phyloP scores from a whole-genome alignment of 1,140 invertebrate genomes.

The Augochlora pura region DNA sequence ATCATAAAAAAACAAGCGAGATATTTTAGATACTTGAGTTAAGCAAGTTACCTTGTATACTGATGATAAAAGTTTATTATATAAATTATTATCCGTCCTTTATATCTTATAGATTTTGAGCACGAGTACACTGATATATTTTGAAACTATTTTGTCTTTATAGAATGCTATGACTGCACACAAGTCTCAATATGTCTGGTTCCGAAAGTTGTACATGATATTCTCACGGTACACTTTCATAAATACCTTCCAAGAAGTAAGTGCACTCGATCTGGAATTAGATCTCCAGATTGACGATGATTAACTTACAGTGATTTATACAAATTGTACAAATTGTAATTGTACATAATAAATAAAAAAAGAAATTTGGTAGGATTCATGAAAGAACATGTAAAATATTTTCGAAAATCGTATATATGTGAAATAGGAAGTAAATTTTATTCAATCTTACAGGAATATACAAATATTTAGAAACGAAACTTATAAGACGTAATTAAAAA shows the following conservation, averaged over 20 bases:
- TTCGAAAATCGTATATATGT: constrained; percentile 26
- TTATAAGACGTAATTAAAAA: constrained; percentile 5
- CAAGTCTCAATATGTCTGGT: constrained; percentile 95
- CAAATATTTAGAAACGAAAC: constrained; percentile 43
- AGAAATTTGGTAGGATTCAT: constrained; percentile 7
- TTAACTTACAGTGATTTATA: constrained; percentile 13
- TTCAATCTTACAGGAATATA: constrained; percentile 53
- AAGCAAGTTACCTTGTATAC: too few relatives aligned
- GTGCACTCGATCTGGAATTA: constrained; percentile 86
- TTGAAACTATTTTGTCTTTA: constrained; percentile 47
- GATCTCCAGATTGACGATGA: constrained; percentile 87
- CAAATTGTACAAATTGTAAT: constrained; percentile 62
- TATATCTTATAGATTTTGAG: not conserved
- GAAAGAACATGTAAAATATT: constrained; percentile 12
- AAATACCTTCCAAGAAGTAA: constrained; percentile 90
- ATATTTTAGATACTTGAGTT: too few relatives aligned
- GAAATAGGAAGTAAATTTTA: constrained; percentile 55
- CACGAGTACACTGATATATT: not conserved
- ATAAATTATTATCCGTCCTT: not conserved
- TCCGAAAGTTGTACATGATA: constrained; percentile 91
- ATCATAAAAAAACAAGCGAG: too few relatives aligned
- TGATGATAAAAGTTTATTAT: too few relatives aligned
- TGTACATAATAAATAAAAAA: constrained; percentile 56
- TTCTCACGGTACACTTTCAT: constrained; percentile 95
- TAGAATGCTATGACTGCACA: constrained; percentile 92